A percentile compares a stretch with the other conserved stretches of the same genome.
These are phyloP conservation scores for Brachyhypopomus occidentalis DNA, from an alignment of 2,113 vertebrate species.

Conservation along the genomic window DNA sequence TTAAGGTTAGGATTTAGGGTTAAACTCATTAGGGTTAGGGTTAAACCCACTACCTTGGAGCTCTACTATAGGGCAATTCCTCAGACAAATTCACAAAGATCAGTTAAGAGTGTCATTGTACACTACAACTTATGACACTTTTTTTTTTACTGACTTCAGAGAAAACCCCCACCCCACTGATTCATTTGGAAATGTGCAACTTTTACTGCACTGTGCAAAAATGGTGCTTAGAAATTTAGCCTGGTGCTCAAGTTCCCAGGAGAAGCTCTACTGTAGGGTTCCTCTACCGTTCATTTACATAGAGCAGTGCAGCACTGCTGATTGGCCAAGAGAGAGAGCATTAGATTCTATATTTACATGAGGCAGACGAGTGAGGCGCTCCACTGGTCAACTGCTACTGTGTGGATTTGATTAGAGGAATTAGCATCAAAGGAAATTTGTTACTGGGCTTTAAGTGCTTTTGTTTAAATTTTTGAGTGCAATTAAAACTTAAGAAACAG, in stretches of 20 bases:
- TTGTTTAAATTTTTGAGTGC: constrained; percentile 74
- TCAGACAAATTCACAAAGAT: background rate
- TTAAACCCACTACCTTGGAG: background rate
- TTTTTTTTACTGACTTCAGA: constrained; percentile 2
- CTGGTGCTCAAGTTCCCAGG: constrained; percentile 91
- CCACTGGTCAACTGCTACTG: background rate
- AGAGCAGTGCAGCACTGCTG: constrained; percentile 32
- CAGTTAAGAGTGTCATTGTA: background rate
- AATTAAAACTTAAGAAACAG: constrained; percentile 69
- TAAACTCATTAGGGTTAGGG: background rate
- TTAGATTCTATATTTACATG: constrained; percentile 6
- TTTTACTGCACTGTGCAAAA: constrained; percentile 94
- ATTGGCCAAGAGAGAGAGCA: constrained; percentile 37
- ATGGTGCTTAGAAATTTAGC: constrained; percentile 88
- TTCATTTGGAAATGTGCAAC: constrained; percentile 88
- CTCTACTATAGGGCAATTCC: constrained; percentile 9
- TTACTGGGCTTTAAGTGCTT: constrained; percentile 73
- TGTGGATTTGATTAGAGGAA: constrained; percentile 28
- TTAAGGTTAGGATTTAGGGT: too few relatives aligned
- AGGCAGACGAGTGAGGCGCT: constrained; percentile 8
- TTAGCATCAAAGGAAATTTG: constrained; percentile 41
- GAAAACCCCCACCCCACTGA: background rate
- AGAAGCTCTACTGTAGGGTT: constrained; percentile 69
- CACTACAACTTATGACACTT: background rate
- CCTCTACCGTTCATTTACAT: constrained; percentile 15